These are phyloP conservation scores for Morpho deidamia DNA, from an alignment of 2,888 invertebrate genomes.

Conservation along the genomic window DNA sequence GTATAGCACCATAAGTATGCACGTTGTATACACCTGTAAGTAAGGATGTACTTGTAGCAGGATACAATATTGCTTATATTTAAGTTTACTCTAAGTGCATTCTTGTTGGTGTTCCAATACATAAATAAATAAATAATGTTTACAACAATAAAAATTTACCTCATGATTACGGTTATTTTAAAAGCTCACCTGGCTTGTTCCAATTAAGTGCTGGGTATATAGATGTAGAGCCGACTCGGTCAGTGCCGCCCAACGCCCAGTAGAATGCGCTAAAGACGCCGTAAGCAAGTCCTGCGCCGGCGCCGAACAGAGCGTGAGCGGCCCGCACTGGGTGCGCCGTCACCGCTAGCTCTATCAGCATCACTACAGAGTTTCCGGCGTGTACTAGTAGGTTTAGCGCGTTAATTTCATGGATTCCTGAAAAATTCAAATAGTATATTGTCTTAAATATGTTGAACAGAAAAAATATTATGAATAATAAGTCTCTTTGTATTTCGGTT, in stretches of 20 bases:
- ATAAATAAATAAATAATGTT: too few species aligned
- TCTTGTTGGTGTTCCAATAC: too few species aligned
- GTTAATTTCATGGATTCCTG: slow-evolving; percentile 80
- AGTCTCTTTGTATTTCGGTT: too few species aligned
- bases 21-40: too few species aligned
- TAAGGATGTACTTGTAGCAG: too few species aligned
- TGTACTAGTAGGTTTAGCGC: slow-evolving; percentile 85
- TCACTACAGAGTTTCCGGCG: slow-evolving; percentile 85
- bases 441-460: neutral
- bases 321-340: slow-evolving; percentile 85
- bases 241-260: slow-evolving; percentile 67
- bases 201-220: slow-evolving; percentile 89
- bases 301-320: slow-evolving; percentile 80
- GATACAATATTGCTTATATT: too few species aligned
- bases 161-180: too few species aligned
- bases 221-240: slow-evolving; percentile 75
- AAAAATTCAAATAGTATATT: neutral
- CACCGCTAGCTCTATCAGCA: slow-evolving; percentile 84
- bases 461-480: neutral
- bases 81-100: too few species aligned
- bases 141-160: too few species aligned
- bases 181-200: slow-evolving; percentile 76
- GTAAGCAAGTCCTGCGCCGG: slow-evolving; percentile 77
- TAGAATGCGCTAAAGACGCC: slow-evolving; percentile 71
- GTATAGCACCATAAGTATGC: too few species aligned